Percentiles rank a stretch among this genome's conserved stretches.
phyloP scores from a whole-genome alignment of 2,113 vertebrate genomes.

The Octodon degus region DNA sequence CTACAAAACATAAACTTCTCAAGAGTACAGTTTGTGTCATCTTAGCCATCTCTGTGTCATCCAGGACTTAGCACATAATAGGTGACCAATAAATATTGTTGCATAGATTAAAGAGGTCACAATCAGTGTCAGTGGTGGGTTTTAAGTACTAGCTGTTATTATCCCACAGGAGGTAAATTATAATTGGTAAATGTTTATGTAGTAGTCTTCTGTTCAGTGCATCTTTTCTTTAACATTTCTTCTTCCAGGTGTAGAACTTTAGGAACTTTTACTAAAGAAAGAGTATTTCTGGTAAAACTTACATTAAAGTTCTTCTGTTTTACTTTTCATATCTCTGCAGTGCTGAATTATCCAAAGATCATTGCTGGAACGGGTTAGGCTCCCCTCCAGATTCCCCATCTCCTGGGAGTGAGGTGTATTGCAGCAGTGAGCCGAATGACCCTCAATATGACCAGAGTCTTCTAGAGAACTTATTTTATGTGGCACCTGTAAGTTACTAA shows the following conservation, averaged over 20 bases:
- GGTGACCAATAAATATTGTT: conserved; percentile 41
- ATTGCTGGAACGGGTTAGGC: conserved; percentile 86
- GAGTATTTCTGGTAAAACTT: background rate
- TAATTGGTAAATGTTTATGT: conserved; percentile 29
- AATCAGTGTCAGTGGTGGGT: conserved; percentile 53
- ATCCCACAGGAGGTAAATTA: conserved; percentile 28
- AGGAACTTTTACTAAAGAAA: conserved; percentile 28
- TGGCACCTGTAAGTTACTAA: conserved; percentile 88
- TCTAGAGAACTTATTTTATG: conserved; percentile 95
- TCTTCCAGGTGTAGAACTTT: conserved; percentile 57
- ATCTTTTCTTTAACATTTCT: conserved; percentile 25
- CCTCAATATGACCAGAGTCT: conserved; percentile 96
- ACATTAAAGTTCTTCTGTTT: conserved; percentile 40
- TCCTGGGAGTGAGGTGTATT: conserved; percentile 88
- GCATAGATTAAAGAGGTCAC: conserved; percentile 60
- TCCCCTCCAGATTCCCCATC: conserved; percentile 90
- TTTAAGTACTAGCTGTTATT: conserved; percentile 43
- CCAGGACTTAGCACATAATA: conserved; percentile 57
- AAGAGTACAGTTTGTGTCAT: conserved; percentile 18
- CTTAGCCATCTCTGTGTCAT: conserved; percentile 38
- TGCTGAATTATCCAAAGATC: conserved; percentile 83
- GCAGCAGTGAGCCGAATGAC: conserved; percentile 93
- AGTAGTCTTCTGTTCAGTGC: conserved; percentile 51
- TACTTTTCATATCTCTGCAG: conserved; percentile 75
- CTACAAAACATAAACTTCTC: background rate